Conservation (phyloP, 2,797 vertebrate species). For the Rhabdomys pumilio region DNA sequence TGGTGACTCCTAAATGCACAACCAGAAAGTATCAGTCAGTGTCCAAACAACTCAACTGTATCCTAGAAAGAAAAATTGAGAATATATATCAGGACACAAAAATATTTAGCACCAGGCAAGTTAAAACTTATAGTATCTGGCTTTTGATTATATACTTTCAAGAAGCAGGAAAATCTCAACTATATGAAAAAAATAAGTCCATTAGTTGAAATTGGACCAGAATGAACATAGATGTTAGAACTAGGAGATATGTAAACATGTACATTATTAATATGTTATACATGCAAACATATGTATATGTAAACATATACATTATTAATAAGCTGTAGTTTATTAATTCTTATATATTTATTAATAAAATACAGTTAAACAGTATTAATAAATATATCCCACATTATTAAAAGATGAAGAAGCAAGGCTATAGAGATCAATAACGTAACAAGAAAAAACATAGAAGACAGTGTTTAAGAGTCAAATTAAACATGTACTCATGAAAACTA, state of each 20-base stretch:
- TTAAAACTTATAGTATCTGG: conserved; percentile 3
- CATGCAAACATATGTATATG: no score
- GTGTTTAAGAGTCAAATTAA: conserved; percentile 32
- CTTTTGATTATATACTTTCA: conserved; percentile 35
- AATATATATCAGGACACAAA: conserved; percentile 39
- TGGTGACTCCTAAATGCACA: conserved; percentile 60
- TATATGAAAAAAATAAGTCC: background rate
- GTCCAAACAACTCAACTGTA: conserved; percentile 35
- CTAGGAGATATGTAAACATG: background rate
- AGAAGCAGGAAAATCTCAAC: conserved; percentile 24
- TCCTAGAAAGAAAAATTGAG: conserved; percentile 7
- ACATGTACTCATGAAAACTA: background rate
- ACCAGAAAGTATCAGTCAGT: conserved; percentile 57
- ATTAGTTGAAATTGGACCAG: conserved; percentile 25
- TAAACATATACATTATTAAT: no score
- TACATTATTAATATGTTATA: no score
- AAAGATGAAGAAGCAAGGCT: background rate
- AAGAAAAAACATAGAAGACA: background rate
- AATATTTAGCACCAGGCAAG: conserved; percentile 27
- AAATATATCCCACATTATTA: conserved; percentile 6
- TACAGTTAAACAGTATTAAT: conserved; percentile 13
- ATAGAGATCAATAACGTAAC: conserved; percentile 30
- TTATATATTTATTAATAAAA: background rate
- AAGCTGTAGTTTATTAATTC: background rate
- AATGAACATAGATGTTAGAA: conserved; percentile 40